These are phyloP conservation scores for Saccostrea cuccullata DNA, from an alignment of 1,140 invertebrate species.

Conservation along the genomic window DNA sequence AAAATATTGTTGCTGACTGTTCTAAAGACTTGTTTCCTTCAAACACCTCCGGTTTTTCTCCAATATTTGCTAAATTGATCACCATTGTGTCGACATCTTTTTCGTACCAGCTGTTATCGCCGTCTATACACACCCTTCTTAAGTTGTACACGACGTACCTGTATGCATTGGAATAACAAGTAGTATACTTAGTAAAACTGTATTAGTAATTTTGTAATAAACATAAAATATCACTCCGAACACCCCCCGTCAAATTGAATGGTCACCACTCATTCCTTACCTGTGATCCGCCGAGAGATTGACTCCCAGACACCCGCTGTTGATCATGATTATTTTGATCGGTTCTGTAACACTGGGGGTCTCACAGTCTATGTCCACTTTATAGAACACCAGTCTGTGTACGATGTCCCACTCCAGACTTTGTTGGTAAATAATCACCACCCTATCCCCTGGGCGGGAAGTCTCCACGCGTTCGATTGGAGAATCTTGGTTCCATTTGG, in stretches of 20 bases:
- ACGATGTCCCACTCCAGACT: not conserved
- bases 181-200: too few relatives aligned
- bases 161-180: too few relatives aligned
- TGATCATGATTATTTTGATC: not conserved
- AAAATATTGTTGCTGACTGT: not conserved
- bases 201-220: too few relatives aligned
- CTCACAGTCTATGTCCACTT: not conserved
- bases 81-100: conserved; percentile 4
- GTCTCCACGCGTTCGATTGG: not conserved
- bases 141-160: conserved; percentile 15
- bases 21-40: not conserved
- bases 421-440: not conserved
- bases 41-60: not conserved
- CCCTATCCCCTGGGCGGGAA: not conserved
- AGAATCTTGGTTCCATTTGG: not conserved
- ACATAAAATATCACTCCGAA: too few relatives aligned
- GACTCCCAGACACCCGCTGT: not conserved
- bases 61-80: not conserved
- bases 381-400: not conserved
- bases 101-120: not conserved
- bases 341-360: not conserved
- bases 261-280: not conserved
- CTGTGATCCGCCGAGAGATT: not conserved
- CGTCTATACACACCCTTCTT: not conserved
- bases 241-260: too few relatives aligned